Percentiles rank a stretch among this genome's conserved stretches.
Evolutionary conservation across 2,113 vertebrate genomes (phyloP).

Genomic region (Asarcornis scutulata): DNA sequence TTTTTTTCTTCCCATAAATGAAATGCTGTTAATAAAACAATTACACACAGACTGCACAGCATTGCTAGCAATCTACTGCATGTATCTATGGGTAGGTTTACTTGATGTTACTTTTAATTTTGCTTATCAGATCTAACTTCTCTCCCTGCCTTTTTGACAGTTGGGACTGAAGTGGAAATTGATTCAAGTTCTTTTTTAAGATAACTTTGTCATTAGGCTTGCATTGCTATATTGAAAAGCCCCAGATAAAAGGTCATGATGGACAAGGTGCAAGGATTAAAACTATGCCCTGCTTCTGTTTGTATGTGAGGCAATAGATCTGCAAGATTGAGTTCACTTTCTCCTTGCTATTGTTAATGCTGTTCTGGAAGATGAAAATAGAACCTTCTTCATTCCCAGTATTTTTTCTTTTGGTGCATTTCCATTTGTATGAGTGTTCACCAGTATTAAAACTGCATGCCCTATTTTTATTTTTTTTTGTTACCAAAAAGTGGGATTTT

Average conservation of each 20-base stretch:
- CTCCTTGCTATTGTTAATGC: neutral
- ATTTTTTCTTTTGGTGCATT: neutral
- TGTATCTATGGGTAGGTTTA: neutral
- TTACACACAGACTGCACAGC: neutral
- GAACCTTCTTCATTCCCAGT: neutral
- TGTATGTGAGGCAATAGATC: neutral
- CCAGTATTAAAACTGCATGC: neutral
- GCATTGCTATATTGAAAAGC: neutral
- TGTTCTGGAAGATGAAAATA: conserved; percentile 7
- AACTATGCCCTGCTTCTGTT: neutral
- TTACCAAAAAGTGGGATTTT: neutral
- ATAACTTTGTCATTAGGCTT: conserved; percentile 19
- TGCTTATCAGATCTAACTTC: conserved; percentile 18
- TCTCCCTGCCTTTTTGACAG: neutral
- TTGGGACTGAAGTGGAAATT: conserved; percentile 8
- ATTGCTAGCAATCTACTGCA: neutral
- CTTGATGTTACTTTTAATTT: conserved; percentile 49
- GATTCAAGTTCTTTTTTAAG: conserved; percentile 11
- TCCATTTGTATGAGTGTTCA: neutral
- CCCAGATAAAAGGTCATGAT: conserved; percentile 5
- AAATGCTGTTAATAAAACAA: conserved; percentile 42
- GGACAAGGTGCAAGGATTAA: conserved; percentile 13
- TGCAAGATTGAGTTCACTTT: conserved; percentile 25
- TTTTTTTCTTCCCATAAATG: neutral
- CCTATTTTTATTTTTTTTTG: neutral